A percentile compares a stretch with the other conserved stretches of the same genome.
These are phyloP conservation scores for Scomberomorus guttatus DNA, from an alignment of 2,797 vertebrate genomes.

Conservation along the genomic window DNA sequence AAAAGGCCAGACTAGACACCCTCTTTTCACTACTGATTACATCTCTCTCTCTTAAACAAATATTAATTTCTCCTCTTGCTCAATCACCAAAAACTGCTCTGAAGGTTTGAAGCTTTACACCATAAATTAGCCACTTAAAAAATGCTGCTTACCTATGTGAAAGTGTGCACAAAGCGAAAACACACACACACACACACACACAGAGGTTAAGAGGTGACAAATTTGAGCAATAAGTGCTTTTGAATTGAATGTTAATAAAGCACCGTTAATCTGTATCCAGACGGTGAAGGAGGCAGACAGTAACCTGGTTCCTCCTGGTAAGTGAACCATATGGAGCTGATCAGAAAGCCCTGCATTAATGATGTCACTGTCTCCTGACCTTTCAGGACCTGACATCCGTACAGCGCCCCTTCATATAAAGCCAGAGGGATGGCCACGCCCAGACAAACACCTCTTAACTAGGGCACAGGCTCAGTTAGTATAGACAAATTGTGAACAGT, in stretches of 20 bases:
- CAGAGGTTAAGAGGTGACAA: background rate
- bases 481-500: background rate
- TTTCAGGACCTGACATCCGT: slow-evolving; percentile 68
- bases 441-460: slow-evolving; percentile 43
- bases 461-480: slow-evolving; percentile 1
- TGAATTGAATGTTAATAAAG: background rate
- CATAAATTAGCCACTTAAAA: background rate
- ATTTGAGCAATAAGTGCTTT: background rate
- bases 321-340: slow-evolving; percentile 76
- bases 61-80: slow-evolving; percentile 61
- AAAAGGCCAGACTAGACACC: slow-evolving; percentile 84
- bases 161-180: background rate
- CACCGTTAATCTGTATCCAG: slow-evolving; percentile 17
- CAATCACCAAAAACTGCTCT: slow-evolving; percentile 47
- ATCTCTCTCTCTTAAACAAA: slow-evolving; percentile 51
- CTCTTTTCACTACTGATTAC: slow-evolving; percentile 63
- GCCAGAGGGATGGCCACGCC: slow-evolving; percentile 57
- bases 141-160: background rate
- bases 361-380: slow-evolving; percentile 81
- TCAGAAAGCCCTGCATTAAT: slow-evolving; percentile 79
- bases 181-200: background rate
- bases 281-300: slow-evolving; percentile 24
- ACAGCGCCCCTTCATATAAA: slow-evolving; percentile 70
- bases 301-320: slow-evolving; percentile 20
- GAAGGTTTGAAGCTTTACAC: slow-evolving; percentile 21